Percentiles rank a stretch among this genome's conserved stretches.
phyloP scores from a whole-genome alignment of 2,113 vertebrate genomes.

The Hydrochoerus hydrochaeris region DNA sequence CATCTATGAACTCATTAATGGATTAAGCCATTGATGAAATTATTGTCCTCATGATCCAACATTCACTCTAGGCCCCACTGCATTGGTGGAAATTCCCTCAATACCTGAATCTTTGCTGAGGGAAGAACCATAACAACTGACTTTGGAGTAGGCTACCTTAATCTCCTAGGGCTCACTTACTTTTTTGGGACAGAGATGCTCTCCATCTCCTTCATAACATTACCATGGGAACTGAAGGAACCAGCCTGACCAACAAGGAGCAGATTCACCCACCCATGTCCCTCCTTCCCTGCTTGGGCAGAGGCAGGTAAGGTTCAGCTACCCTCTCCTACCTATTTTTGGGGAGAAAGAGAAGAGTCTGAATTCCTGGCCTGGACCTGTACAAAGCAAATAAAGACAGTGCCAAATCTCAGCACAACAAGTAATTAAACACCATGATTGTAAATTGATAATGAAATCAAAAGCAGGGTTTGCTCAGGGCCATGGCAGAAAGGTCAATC shows the following conservation, averaged over 20 bases:
- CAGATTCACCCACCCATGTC: neutral
- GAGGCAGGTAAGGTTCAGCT: no score
- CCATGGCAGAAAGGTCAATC: fast-evolving
- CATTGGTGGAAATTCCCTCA: neutral
- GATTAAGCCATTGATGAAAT: neutral
- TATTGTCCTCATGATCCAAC: neutral
- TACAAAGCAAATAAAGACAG: neutral
- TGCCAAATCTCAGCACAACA: neutral
- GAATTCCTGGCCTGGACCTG: neutral
- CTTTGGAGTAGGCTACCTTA: neutral
- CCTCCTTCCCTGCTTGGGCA: no score
- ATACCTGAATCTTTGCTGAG: neutral
- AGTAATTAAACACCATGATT: neutral
- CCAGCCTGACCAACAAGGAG: neutral
- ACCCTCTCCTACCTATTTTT: neutral
- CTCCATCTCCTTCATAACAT: neutral
- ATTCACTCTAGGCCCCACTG: neutral
- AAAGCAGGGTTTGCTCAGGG: neutral
- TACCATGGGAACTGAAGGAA: neutral
- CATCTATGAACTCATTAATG: neutral
- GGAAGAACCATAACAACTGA: neutral
- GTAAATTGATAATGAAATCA: neutral
- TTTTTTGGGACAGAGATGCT: no score
- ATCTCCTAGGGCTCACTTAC: neutral
- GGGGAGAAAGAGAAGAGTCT: neutral